These are phyloP conservation scores for Stenurella melanura DNA, from an alignment of 2,888 invertebrate species.

Conservation along the genomic window DNA sequence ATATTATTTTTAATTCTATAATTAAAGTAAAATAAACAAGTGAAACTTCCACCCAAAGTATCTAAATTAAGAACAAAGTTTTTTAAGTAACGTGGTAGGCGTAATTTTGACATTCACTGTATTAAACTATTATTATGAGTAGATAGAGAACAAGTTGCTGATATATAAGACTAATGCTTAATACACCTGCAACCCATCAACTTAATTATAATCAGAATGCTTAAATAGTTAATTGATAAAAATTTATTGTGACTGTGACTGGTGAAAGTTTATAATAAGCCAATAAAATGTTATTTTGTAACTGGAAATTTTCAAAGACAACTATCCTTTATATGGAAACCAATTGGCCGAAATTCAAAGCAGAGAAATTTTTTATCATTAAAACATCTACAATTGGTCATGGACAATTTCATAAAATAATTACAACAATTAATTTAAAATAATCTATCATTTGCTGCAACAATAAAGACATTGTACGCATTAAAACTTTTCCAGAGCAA, in stretches of 20 bases:
- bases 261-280: slow-evolving; percentile 5
- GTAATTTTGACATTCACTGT: too few relatives aligned
- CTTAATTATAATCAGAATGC: too few relatives aligned
- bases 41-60: too few relatives aligned
- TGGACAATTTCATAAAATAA: neutral
- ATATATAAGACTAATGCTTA: too few relatives aligned
- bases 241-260: neutral
- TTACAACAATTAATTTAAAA: slow-evolving; percentile 1
- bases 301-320: neutral
- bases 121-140: too few relatives aligned
- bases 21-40: too few relatives aligned
- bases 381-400: neutral
- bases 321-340: neutral
- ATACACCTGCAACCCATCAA: too few relatives aligned
- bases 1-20: too few relatives aligned
- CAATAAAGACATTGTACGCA: neutral
- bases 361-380: neutral
- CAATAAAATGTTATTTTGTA: neutral
- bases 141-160: too few relatives aligned
- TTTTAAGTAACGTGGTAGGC: too few relatives aligned
- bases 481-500: slow-evolving; percentile 6
- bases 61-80: too few relatives aligned
- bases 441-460: neutral
- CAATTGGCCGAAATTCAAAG: too few relatives aligned
- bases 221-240: neutral